phyloP scores from a whole-genome alignment of 2,797 vertebrate genomes.

The Halcyon badia region DNA sequence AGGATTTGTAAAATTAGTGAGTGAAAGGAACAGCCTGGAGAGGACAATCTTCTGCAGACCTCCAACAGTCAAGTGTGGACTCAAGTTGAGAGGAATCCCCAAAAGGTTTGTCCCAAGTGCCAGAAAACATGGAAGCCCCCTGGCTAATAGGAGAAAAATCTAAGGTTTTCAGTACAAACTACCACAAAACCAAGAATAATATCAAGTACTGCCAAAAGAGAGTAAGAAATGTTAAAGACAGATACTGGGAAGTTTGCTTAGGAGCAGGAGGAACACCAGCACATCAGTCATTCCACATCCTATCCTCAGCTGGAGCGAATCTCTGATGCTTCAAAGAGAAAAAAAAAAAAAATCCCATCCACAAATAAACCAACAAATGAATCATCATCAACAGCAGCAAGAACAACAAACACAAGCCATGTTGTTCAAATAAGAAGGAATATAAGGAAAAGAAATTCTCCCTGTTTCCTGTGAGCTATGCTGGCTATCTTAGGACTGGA shows the following conservation, averaged over 20 bases:
- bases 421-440: background rate
- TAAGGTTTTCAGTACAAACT: background rate
- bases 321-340: background rate
- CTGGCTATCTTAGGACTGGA: background rate
- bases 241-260: background rate
- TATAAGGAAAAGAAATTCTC: background rate
- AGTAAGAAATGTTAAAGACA: background rate
- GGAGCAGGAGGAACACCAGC: background rate
- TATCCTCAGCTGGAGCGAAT: background rate
- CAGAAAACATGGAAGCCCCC: background rate
- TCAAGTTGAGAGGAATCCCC: accelerated
- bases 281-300: background rate
- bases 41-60: background rate
- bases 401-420: background rate
- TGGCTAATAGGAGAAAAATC: background rate
- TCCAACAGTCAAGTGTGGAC: background rate
- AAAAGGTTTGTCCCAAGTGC: background rate
- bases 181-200: background rate
- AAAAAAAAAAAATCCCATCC: background rate
- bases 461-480: background rate
- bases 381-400: background rate
- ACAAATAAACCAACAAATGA: background rate
- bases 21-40: background rate
- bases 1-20: background rate
- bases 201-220: background rate